Base-by-base conservation (phyloP, 2,113 vertebrate genomes). In the Isichthys henryi region DNA sequence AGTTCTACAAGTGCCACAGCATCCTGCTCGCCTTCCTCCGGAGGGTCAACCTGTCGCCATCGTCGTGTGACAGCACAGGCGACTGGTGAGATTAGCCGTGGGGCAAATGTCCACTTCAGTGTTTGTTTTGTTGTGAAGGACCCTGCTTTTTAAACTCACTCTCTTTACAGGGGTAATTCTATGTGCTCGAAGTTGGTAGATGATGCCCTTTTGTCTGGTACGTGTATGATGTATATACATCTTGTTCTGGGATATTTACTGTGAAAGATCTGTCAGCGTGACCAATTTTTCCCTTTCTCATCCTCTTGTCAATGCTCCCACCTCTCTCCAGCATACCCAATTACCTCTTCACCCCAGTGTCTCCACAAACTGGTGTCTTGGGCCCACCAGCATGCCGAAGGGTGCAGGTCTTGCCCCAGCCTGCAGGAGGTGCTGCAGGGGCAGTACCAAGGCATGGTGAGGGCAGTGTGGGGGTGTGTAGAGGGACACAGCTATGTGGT, bases 1-100 rank as follows among this genome's bases (percentile, higher is more conserved):
- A 99, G 95, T 99, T 99, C 95, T 99, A 99, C 91, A 97, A 98
- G 91, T 99, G 98, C 94, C 97, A 97, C 93, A 95, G 96, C 90
- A 93, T 98, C 90, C 96, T 99, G 92, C 93, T 94, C 80, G 91
- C 96, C 0, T 99, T 99, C 80, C 96, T 98, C 90, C 97, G 97
- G 95, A 94, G 96, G 83, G 97, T 99, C 86, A 99, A 99, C 8
- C 91, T 94, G 0, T 96, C 95, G 0, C 96, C 97, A 0, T 88
- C 92, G 0, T 89, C 91, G 9, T 91, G 92, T 43, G 46, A 92
- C 7, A 95, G 94, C 91, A 23, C 94, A 0, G 94, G 93, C 88
- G 92, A 93, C 92, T 95, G 93, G 98, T 98, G 56, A 88, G 53
- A n/a, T 5, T 7, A 53, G 21, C 23, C 23, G 1, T 49, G n/a